A percentile compares a stretch with the other conserved stretches of the same genome.
Conservation (phyloP, 2,797 vertebrate species). For the Monodelphis domestica region DNA sequence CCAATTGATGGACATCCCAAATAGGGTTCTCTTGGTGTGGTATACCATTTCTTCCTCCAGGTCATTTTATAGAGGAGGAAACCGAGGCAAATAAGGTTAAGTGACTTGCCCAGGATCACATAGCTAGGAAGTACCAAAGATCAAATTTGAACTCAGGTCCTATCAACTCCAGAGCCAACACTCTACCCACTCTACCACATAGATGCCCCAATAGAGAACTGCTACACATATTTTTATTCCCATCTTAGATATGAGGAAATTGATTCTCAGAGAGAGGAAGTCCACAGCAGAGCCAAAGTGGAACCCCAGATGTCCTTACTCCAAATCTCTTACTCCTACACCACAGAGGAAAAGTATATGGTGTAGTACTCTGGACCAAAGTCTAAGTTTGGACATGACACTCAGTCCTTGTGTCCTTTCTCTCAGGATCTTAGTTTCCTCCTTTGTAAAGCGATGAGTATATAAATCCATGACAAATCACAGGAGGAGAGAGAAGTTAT, state of each 20-base stretch:
- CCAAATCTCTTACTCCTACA: background rate
- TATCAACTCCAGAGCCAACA: no score
- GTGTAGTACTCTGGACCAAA: background rate
- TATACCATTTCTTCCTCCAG: no score
- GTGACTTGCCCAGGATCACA: no score
- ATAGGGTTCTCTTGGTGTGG: no score
- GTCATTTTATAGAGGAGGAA: no score
- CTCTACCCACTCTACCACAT: no score
- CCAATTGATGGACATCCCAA: no score
- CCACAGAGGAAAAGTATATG: background rate
- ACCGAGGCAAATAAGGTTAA: no score
- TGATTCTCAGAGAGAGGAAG: background rate
- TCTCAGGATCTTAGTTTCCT: background rate
- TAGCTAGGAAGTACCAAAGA: no score
- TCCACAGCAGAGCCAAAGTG: background rate
- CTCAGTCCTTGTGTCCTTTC: background rate
- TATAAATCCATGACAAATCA: background rate
- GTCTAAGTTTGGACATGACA: background rate
- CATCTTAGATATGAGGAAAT: background rate
- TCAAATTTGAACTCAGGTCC: no score
- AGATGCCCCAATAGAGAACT: no score
- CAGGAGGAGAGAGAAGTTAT: background rate
- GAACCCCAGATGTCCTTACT: background rate
- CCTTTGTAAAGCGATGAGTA: background rate
- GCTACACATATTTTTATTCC: background rate